Conservation (phyloP, 1,140 invertebrate genomes). For the Pseudomyrmex sp. region DNA sequence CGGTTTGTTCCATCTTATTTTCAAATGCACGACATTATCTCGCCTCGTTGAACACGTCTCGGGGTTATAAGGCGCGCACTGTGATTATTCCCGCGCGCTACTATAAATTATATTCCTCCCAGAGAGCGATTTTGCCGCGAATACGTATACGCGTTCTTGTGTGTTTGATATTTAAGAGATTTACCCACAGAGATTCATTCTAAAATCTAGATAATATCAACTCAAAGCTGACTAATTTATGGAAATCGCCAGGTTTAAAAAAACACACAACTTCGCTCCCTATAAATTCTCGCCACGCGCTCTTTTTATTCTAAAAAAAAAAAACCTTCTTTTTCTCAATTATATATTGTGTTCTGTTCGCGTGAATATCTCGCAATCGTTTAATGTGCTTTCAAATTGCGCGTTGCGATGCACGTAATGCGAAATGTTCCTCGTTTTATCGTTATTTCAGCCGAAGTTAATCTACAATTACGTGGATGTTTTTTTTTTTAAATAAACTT, state of each 20-base stretch:
- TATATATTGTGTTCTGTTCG: not conserved
- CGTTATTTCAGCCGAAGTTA: too few relatives aligned
- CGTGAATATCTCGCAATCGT: not conserved
- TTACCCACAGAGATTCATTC: not conserved
- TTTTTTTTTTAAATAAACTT: too few relatives aligned
- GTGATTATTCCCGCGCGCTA: constrained; percentile 31
- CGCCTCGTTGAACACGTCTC: constrained; percentile 43
- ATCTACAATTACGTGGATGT: not conserved
- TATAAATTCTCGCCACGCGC: not conserved
- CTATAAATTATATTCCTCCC: constrained; percentile 35
- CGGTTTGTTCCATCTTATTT: constrained; percentile 38
- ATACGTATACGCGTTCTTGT: not conserved
- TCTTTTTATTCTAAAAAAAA: not conserved
- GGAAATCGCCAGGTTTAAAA: constrained; percentile 14
- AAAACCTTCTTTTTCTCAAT: not conserved
- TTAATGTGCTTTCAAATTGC: too few relatives aligned
- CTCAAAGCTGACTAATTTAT: constrained; percentile 2
- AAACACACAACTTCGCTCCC: not conserved
- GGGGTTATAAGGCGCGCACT: constrained; percentile 18
- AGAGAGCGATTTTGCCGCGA: constrained; percentile 7
- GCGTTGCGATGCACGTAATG: too few relatives aligned
- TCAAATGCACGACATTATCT: constrained; percentile 57
- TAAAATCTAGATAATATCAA: constrained; percentile 18
- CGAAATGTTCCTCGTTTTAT: too few relatives aligned
- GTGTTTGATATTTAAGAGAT: constrained; percentile 19